These are phyloP conservation scores for Cantharis rufa DNA, from an alignment of 2,888 invertebrate species.

Conservation along the genomic window DNA sequence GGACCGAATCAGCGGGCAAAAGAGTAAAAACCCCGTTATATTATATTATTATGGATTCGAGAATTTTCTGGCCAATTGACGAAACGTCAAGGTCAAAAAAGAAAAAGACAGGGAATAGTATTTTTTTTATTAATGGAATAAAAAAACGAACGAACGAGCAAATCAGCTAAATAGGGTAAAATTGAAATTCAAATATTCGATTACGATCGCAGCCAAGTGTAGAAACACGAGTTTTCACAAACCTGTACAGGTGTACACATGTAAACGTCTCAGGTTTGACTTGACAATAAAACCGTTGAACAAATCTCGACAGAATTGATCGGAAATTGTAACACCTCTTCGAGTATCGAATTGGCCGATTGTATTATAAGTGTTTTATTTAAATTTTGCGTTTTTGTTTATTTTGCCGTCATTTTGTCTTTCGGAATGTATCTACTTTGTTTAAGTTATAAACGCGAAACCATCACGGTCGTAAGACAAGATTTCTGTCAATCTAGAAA, in stretches of 20 bases:
- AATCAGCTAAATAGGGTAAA: background rate
- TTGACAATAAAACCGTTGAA: constrained; percentile 30
- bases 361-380: constrained; percentile 46
- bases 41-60: too few species aligned
- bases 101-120: too few species aligned
- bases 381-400: constrained; percentile 48
- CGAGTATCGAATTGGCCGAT: constrained; percentile 39
- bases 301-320: constrained; percentile 26
- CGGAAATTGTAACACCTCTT: constrained; percentile 9
- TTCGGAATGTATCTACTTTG: constrained; percentile 45
- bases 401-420: constrained; percentile 51
- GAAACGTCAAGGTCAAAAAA: too few species aligned
- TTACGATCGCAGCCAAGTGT: constrained; percentile 29
- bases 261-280: constrained; percentile 36
- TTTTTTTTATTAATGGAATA: background rate
- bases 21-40: too few species aligned
- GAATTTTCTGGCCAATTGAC: too few species aligned
- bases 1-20: too few species aligned
- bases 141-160: background rate
- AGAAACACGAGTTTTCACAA: constrained; percentile 50
- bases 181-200: background rate
- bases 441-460: constrained; percentile 49
- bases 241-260: constrained; percentile 36
- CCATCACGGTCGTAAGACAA: constrained; percentile 47
- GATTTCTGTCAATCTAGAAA: constrained; percentile 53